phyloP scores from a whole-genome alignment of 2,113 vertebrate genomes.

The Crotalus horridus region DNA sequence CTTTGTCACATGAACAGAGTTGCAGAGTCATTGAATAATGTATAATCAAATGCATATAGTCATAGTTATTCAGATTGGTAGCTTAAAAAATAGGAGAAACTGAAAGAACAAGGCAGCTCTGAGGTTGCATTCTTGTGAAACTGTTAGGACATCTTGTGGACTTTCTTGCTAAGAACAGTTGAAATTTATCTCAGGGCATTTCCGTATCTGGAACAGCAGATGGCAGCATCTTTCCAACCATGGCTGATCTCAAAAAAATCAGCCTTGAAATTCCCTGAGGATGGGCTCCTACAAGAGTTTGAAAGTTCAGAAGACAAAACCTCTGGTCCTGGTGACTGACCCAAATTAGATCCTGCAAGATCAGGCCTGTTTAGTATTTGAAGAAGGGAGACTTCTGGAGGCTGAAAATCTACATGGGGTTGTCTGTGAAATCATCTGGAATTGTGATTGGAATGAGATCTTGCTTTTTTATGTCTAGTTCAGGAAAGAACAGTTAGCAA shows the following conservation, averaged over 20 bases:
- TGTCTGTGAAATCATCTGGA: background rate
- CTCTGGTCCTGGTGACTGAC: too few relatives aligned
- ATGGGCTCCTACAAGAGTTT: too few relatives aligned
- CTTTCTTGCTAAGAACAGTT: background rate
- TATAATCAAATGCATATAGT: background rate
- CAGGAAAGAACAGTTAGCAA: background rate
- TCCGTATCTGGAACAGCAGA: background rate
- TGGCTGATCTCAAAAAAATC: background rate
- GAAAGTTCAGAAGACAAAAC: too few relatives aligned
- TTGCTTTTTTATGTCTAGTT: background rate
- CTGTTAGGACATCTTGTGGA: constrained; percentile 24
- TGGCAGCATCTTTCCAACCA: background rate
- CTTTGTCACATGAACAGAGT: background rate
- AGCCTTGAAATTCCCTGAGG: too few relatives aligned
- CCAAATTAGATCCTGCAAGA: too few relatives aligned
- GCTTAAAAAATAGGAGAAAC: background rate
- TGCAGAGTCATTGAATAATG: background rate
- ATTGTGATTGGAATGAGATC: background rate
- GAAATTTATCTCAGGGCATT: background rate
- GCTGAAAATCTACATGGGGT: background rate
- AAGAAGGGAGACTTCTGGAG: background rate
- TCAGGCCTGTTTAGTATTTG: background rate
- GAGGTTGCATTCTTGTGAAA: background rate
- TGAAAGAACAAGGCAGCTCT: background rate
- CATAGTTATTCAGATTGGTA: background rate